Percentiles rank a stretch among this genome's conserved stretches.
phyloP scores from a whole-genome alignment of 2,113 vertebrate species.

The Sisor rabdophorus region DNA sequence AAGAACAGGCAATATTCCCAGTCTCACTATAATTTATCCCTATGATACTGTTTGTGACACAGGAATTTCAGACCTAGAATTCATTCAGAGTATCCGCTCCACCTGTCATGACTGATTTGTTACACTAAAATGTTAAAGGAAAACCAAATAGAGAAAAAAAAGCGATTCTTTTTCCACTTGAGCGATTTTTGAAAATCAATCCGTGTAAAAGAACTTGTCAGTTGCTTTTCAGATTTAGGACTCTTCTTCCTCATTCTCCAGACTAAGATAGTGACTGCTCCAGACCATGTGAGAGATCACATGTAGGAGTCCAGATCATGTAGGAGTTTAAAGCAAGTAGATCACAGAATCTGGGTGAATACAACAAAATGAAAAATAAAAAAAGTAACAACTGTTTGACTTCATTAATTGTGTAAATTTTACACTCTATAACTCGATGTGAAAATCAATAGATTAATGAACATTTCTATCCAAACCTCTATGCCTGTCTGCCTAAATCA shows the following conservation, averaged over 20 bases:
- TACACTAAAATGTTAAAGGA: conserved; percentile 20
- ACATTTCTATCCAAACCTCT: too few species aligned
- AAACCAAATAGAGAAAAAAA: conserved; percentile 46
- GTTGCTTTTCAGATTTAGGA: conserved; percentile 48
- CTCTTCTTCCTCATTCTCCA: conserved; percentile 57
- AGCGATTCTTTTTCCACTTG: conserved; percentile 52
- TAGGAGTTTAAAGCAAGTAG: conserved; percentile 47
- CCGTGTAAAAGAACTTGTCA: conserved; percentile 49
- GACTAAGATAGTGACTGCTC: conserved; percentile 44
- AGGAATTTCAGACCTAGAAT: background rate
- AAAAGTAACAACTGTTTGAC: too few species aligned
- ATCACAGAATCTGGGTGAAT: conserved; percentile 2
- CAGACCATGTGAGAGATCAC: conserved; percentile 32
- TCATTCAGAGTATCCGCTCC: background rate
- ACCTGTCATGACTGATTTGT: conserved; percentile 2
- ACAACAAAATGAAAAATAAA: too few species aligned
- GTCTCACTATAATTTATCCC: background rate
- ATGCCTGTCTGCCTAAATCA: too few species aligned
- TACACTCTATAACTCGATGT: too few species aligned
- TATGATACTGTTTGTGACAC: background rate
- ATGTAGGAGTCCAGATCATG: too few species aligned
- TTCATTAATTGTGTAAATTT: too few species aligned
- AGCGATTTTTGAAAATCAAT: conserved; percentile 48
- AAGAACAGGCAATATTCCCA: background rate
- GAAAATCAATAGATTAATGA: too few species aligned